Evolutionary conservation across 2,888 invertebrate species (phyloP).

Genomic region (Chaitophorus viminalis): DNA sequence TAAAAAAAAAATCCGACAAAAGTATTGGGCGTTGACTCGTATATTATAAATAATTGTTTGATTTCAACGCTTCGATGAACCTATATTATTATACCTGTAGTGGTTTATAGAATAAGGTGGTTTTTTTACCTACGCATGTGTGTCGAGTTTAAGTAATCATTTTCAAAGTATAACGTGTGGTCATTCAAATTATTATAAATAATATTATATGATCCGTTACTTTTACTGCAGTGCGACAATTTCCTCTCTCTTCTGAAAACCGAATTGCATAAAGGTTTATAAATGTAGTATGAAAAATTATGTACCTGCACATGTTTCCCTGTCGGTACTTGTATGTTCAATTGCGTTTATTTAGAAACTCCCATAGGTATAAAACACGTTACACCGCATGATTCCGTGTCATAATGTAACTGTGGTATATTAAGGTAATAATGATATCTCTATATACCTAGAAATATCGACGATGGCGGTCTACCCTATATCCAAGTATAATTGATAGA

Average conservation of each 20-base stretch:
- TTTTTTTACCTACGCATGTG: not conserved
- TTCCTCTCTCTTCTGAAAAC: not conserved
- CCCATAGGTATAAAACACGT: not conserved
- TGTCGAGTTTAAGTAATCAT: not conserved
- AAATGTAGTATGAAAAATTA: no score
- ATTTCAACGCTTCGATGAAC: not conserved
- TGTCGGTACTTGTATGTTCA: not conserved
- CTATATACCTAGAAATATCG: not conserved
- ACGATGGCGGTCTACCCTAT: slow-evolving; percentile 5
- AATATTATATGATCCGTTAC: no score
- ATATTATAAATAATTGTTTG: not conserved
- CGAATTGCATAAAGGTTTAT: no score
- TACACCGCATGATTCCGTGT: no score
- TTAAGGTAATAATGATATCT: slow-evolving; percentile 39
- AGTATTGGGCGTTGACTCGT: not conserved
- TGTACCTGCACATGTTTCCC: no score
- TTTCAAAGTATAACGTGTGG: not conserved
- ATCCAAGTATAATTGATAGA: not conserved
- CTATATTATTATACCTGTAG: not conserved
- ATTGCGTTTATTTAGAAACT: slow-evolving; percentile 42
- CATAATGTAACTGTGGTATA: not conserved
- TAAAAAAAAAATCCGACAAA: no score
- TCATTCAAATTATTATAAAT: not conserved
- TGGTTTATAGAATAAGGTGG: not conserved
- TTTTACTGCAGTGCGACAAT: slow-evolving; percentile 12